Base-by-base conservation (phyloP, 2,797 vertebrate genomes). In the Labeo calbasu region DNA sequence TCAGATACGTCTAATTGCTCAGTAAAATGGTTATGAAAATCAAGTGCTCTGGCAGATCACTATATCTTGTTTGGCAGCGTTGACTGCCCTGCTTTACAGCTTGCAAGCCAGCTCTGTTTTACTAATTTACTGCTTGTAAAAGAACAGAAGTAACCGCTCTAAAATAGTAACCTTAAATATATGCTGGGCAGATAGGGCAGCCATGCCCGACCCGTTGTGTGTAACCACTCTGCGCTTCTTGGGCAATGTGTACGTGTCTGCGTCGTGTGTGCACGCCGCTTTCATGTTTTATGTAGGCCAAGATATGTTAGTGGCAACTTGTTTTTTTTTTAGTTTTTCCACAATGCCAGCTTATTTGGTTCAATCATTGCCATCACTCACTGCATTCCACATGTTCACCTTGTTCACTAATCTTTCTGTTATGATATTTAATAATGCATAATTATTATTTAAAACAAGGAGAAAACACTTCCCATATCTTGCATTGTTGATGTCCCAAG, bases 131-230 rank as follows among this genome's bases (percentile, higher is more conserved):
- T 75, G 90, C 85, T 86, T 87, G 85, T 92, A 91, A 92, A 93
- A 92, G 90, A 81, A 92, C 77, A 84, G 89, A 93, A 91, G 91
- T 88, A 79, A 89, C 68, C 81, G 76, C 84, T 92, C 91, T 90
- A 91, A 93, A 95, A 94, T 93, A 94, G 92, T 81, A 91, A 77
- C 88, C 84, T 92, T 93, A 93, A 95, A 91, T 93, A 93, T 88
- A 93, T 86, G 90, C 93, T 87, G 53, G 85, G 88, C 86, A 90
- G 93, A 94, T 93, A 90, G 89, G 90, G 82, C 51, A 2, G 86
- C 87, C 28, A 83, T 90, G 90, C 91, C 91, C 91, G 90, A 90
- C 90, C 91, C 90, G 90, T 90, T 92, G 90, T 92, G 84, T 92
- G 88, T 93, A 94, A 94, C 92, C 92, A 76, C 91, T 85, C 85